These are phyloP conservation scores for Sylvilagus bachmani DNA, from an alignment of 2,113 vertebrate species.

Conservation along the genomic window DNA sequence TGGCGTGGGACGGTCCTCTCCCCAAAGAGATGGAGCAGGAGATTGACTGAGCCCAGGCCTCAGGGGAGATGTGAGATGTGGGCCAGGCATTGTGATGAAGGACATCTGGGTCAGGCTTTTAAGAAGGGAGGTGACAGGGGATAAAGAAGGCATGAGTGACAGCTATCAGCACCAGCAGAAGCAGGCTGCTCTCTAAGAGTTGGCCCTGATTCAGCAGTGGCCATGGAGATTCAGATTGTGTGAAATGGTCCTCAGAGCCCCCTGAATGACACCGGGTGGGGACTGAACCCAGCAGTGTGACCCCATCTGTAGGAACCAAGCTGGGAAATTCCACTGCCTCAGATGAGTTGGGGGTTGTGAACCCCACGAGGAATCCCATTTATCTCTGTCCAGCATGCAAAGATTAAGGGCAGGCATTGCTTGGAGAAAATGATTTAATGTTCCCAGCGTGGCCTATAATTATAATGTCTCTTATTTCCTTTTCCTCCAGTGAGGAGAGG, in stretches of 20 bases:
- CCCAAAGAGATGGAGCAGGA: not conserved
- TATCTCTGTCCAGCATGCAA: not conserved
- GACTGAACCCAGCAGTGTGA: not conserved
- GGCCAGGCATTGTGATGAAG: not conserved
- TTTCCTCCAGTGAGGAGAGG: not conserved
- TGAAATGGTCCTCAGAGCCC: not conserved
- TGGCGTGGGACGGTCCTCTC: not conserved
- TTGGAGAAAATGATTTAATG: constrained; percentile 44
- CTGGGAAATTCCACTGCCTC: not conserved
- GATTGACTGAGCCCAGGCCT: not conserved
- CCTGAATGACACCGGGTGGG: not conserved
- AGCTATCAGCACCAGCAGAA: not conserved
- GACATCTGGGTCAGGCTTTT: not conserved
- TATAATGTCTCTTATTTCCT: not conserved
- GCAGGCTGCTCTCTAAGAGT: not conserved
- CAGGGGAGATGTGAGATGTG: not conserved
- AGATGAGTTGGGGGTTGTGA: not conserved
- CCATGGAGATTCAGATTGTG: not conserved
- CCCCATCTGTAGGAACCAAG: not conserved
- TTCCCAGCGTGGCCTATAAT: not conserved
- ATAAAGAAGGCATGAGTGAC: not conserved
- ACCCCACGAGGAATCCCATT: not conserved
- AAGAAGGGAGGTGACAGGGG: not conserved
- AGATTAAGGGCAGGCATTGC: not conserved
- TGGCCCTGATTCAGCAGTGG: not conserved